Conservation (phyloP, 1,140 invertebrate species). For the Bombus cullumanus region DNA sequence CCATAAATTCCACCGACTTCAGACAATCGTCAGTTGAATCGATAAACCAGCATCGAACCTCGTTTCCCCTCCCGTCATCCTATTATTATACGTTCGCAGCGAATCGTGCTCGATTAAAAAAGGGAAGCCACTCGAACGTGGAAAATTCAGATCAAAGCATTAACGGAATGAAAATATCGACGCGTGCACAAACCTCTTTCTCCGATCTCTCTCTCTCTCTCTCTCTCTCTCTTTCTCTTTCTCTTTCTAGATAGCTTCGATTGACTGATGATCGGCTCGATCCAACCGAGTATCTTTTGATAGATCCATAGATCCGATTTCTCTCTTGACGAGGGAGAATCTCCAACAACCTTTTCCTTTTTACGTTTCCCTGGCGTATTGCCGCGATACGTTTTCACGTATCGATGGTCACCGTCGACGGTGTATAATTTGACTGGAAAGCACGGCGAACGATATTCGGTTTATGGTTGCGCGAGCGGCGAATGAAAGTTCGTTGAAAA, state of each 20-base stretch:
- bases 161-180: slow-evolving; percentile 30
- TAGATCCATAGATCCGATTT: not conserved
- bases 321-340: not conserved
- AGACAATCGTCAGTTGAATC: slow-evolving; percentile 11
- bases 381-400: slow-evolving; percentile 22
- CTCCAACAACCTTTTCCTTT: not conserved
- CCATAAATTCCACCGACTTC: not conserved
- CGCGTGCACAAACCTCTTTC: not conserved
- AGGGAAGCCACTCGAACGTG: slow-evolving; percentile 15
- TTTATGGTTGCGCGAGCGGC: slow-evolving; percentile 26
- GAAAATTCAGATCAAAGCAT: slow-evolving; percentile 33
- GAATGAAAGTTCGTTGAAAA: slow-evolving; percentile 8
- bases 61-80: not conserved
- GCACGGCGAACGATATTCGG: slow-evolving; percentile 23
- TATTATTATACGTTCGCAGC: slow-evolving; percentile 5
- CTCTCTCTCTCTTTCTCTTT: not conserved
- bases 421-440: slow-evolving; percentile 19
- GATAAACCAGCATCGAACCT: slow-evolving; percentile 4
- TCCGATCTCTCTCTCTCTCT: not conserved
- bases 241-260: not conserved
- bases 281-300: not conserved
- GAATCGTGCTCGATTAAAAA: slow-evolving; percentile 16
- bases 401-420: slow-evolving; percentile 22
- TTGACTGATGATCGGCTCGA: slow-evolving; percentile 2
- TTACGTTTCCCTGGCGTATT: slow-evolving; percentile 14